Base-by-base conservation (phyloP, 2,888 invertebrate genomes). In the Artemia sinica region DNA sequence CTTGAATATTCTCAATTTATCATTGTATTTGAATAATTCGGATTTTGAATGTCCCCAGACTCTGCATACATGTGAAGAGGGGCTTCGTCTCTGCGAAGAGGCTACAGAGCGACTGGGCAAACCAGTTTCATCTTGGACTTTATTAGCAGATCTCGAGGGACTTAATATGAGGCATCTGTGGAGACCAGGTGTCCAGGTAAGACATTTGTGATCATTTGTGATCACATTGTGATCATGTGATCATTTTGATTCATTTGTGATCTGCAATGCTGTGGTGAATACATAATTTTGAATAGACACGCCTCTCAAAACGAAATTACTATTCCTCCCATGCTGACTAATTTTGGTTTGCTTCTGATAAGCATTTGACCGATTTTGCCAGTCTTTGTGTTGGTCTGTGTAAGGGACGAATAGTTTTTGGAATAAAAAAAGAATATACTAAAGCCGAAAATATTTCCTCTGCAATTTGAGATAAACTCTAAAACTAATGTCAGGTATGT, bases 81-180 rank as follows among this genome's bases (percentile, higher is more conserved):
- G 94, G 66, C 81, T 95, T 68, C 84, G 85, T 71, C 83, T 89
- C 73, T 87, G 91, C 73, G 91, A 91, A 75, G 89, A 91, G 77
- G 91, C 91, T 2, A 91, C 92, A 0, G 81, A 84, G 67, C 79
- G 82, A n/a, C 80, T 84, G n/a, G 88, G 87, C 65, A 85, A 85
- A 75, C 92, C 94, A 1, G 84, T 94, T 50, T 87, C 88, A 67
- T 86, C 89, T 67, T 95, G 94, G 91, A 87, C 90, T 71, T 81
- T 93, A 73, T 82, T 95, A 70, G 88, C 95, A 50, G 94, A 95
- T 80, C 82, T 95, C 74, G 94, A 95, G 77, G 93, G 93, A 0
- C 82, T 95, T 68, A 92, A 91, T 78, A 93, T 95, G 92, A 83
- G 94, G 5, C 94, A 95, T 79, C 81, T 95, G 71, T 95, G 94